Conservation (phyloP, 2,113 vertebrate genomes). For the Carassius gibelio region DNA sequence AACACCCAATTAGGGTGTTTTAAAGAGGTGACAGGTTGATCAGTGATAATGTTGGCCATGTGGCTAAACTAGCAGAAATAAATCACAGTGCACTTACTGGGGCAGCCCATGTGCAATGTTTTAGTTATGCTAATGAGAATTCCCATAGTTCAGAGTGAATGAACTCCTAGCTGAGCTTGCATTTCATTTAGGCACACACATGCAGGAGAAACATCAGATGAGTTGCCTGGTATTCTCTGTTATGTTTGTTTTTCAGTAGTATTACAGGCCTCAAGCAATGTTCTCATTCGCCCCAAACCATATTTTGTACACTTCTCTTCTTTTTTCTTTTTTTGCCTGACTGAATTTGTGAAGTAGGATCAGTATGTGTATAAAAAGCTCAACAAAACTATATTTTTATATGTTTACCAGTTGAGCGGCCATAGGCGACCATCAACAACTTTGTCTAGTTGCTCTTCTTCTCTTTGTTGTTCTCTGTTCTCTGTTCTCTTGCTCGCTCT, state of each 20-base stretch:
- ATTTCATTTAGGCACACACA: background rate
- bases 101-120: constrained; percentile 13
- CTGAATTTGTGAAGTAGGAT: constrained; percentile 71
- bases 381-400: constrained; percentile 70
- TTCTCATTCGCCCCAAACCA: constrained; percentile 64
- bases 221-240: constrained; percentile 23
- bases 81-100: constrained; percentile 22
- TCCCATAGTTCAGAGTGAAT: background rate
- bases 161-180: constrained; percentile 11
- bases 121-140: constrained; percentile 37
- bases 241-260: constrained; percentile 66
- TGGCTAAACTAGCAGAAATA: constrained; percentile 20
- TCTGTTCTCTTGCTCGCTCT: background rate
- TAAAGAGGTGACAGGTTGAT: constrained; percentile 27
- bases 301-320: constrained; percentile 37
- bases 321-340: constrained; percentile 58
- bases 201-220: constrained; percentile 50
- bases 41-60: constrained; percentile 26
- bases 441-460: constrained; percentile 11
- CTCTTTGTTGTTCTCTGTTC: constrained; percentile 6
- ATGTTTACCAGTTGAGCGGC: constrained; percentile 73
- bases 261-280: constrained; percentile 67
- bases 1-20: constrained; percentile 27
- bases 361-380: constrained; percentile 69
- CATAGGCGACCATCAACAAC: constrained; percentile 65